Conservation (phyloP, 64 coral and sea anemone genomes). For the Porites lutea region DNA sequence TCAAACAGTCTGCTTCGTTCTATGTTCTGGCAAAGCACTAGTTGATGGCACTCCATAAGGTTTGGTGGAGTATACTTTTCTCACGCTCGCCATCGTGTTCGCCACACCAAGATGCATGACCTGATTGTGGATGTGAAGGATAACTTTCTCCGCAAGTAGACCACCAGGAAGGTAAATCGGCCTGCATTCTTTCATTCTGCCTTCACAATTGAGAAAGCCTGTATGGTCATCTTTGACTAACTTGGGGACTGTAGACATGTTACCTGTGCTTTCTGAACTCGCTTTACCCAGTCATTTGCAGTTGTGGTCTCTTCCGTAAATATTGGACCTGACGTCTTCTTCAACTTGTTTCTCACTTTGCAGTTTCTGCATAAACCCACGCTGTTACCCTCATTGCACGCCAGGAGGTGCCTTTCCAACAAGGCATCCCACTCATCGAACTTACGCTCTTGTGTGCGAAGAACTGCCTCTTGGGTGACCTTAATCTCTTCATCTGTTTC, state of each 20-base stretch:
- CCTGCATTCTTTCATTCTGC: conserved; percentile 40
- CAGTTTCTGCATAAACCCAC: neutral
- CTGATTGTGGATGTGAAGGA: conserved; percentile 57
- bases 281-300: conserved; percentile 36
- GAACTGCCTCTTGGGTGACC: neutral
- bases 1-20: too few relatives aligned
- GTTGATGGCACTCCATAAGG: too few relatives aligned
- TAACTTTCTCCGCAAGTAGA: conserved; percentile 55
- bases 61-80: neutral
- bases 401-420: conserved; percentile 44
- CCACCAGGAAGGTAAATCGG: conserved; percentile 38
- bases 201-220: conserved; percentile 45
- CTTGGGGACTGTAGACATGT: conserved; percentile 15
- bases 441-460: neutral
- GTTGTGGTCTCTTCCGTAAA: conserved; percentile 16
- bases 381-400: conserved; percentile 21
- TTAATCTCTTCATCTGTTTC: conserved; percentile 8
- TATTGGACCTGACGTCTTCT: conserved; percentile 32
- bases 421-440: conserved; percentile 56
- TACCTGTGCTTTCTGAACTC: conserved; percentile 32
- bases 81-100: conserved; percentile 67
- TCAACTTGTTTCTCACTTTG: neutral
- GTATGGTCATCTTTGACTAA: conserved; percentile 34
- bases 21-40: too few relatives aligned
- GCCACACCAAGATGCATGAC: conserved; percentile 59